These are phyloP conservation scores for Megathymus violae DNA, from an alignment of 1,140 invertebrate species.

Conservation along the genomic window DNA sequence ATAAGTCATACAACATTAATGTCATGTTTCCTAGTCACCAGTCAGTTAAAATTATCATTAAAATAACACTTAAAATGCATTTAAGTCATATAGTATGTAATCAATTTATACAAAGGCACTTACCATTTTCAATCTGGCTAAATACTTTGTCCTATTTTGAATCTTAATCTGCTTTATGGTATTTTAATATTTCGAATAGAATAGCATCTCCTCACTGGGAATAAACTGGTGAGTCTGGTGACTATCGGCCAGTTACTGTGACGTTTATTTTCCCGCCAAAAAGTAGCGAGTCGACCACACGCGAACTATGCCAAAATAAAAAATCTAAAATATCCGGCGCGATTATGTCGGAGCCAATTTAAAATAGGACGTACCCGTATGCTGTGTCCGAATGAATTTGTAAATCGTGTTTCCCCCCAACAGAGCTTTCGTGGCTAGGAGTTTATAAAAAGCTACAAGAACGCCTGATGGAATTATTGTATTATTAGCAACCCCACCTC, in stretches of 20 bases:
- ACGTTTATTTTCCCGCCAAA: constrained; percentile 79
- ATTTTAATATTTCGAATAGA: neutral
- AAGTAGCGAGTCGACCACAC: constrained; percentile 72
- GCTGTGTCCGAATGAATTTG: constrained; percentile 49
- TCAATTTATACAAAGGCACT: neutral
- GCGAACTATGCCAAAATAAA: constrained; percentile 82
- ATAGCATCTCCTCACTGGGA: neutral
- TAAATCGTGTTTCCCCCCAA: constrained; percentile 54
- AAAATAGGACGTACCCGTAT: constrained; percentile 65
- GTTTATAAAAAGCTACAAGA: neutral
- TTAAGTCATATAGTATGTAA: no score
- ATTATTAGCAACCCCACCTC: neutral
- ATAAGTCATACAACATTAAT: no score
- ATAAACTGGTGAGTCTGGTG: constrained; percentile 44
- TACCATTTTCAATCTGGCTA: neutral
- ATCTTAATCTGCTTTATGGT: no score
- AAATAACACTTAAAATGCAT: no score
- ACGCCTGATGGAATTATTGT: neutral
- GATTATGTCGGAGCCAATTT: constrained; percentile 73
- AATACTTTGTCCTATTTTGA: neutral
- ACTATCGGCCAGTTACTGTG: constrained; percentile 58
- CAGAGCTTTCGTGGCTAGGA: constrained; percentile 44
- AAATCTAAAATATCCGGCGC: constrained; percentile 75
- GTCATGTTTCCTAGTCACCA: no score
- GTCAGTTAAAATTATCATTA: no score